phyloP scores from a whole-genome alignment of 2,113 vertebrate genomes.

The Caranx ignobilis region DNA sequence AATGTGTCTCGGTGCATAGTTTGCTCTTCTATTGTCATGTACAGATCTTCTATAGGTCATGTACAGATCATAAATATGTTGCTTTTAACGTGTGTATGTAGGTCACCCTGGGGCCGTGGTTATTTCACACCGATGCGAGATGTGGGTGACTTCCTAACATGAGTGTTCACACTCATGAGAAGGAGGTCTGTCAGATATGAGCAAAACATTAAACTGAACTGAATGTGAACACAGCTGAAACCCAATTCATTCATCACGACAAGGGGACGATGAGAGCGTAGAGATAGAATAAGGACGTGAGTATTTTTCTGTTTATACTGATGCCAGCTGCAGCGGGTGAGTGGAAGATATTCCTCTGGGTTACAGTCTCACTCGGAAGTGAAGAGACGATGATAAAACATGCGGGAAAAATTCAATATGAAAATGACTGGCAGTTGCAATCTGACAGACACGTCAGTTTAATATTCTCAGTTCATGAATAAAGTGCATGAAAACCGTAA shows the following conservation, averaged over 20 bases:
- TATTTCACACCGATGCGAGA: neutral
- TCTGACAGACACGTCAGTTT: neutral
- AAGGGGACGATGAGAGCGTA: neutral
- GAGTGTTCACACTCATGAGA: neutral
- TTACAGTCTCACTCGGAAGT: neutral
- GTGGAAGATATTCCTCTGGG: neutral
- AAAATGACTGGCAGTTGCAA: neutral
- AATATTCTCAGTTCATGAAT: neutral
- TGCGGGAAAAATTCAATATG: neutral
- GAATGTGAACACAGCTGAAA: neutral
- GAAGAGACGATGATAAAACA: neutral
- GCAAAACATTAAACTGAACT: neutral
- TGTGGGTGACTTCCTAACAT: too few relatives aligned
- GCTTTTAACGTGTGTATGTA: neutral
- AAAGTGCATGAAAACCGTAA: slow-evolving; percentile 6
- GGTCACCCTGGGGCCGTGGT: neutral
- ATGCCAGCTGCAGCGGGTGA: neutral
- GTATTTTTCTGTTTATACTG: neutral
- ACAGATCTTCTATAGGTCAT: neutral
- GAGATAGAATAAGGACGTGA: too few relatives aligned
- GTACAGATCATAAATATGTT: neutral
- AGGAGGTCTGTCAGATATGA: neutral
- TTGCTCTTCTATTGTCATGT: neutral
- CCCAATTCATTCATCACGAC: neutral
- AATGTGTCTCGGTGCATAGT: neutral